Percentiles rank a stretch among this genome's conserved stretches.
Conservation (phyloP, 2,797 vertebrate genomes). For the Synanceia verrucosa region DNA sequence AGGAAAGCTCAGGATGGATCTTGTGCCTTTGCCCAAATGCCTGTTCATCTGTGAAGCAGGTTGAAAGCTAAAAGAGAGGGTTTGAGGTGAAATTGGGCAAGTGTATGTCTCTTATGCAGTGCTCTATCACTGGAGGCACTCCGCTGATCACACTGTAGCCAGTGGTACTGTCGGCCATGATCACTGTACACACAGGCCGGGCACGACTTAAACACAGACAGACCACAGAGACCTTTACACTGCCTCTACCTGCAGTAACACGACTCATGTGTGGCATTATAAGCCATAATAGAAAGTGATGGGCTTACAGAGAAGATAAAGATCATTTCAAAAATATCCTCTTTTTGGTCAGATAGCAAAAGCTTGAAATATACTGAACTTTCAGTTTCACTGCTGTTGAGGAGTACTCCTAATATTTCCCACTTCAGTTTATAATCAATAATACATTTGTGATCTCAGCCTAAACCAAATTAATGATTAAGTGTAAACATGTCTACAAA, state of each 20-base stretch:
- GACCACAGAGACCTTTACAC: constrained; percentile 72
- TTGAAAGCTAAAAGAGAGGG: constrained; percentile 33
- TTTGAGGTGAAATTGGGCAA: constrained; percentile 45
- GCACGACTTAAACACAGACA: constrained; percentile 54
- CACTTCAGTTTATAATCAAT: background rate
- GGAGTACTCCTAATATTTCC: background rate
- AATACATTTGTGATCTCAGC: constrained; percentile 1
- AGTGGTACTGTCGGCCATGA: constrained; percentile 70
- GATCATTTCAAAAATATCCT: constrained; percentile 42
- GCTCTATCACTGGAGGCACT: constrained; percentile 54
- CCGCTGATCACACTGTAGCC: constrained; percentile 58
- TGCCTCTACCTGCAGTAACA: constrained; percentile 63
- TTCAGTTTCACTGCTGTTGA: background rate
- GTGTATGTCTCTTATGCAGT: constrained; percentile 52
- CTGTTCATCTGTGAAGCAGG: constrained; percentile 38
- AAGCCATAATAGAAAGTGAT: constrained; percentile 66
- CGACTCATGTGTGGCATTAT: constrained; percentile 59
- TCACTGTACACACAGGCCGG: constrained; percentile 50
- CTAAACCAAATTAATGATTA: background rate
- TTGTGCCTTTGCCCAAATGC: constrained; percentile 30
- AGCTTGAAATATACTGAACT: background rate
- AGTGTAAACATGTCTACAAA: background rate
- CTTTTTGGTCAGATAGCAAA: constrained; percentile 8
- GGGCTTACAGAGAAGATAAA: constrained; percentile 62
- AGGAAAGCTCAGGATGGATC: constrained; percentile 20